Evolutionary conservation across 2,888 invertebrate genomes (phyloP).

Genomic region (Melinaea marsaeus): DNA sequence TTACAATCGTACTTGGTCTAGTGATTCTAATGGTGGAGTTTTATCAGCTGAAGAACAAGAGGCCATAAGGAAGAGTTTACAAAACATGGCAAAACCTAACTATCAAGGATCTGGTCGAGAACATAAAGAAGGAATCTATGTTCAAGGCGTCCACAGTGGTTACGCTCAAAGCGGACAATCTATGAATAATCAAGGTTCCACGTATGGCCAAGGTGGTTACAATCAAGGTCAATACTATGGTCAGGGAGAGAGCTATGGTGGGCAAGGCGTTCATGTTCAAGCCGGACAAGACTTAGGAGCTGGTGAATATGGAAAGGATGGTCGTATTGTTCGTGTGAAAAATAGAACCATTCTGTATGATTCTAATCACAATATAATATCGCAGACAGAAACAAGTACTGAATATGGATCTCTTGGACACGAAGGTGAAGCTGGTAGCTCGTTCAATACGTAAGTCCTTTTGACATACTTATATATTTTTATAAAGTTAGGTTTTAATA

Average conservation of each 20-base stretch:
- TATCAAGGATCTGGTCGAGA: constrained; percentile 32
- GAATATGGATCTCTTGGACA: constrained; percentile 67
- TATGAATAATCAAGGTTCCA: neutral
- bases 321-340: constrained; percentile 49
- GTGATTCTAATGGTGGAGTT: constrained; percentile 43
- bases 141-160: constrained; percentile 26
- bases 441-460: constrained; percentile 62
- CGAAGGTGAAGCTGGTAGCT: constrained; percentile 68
- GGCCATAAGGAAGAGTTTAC: constrained; percentile 49
- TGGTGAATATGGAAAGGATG: constrained; percentile 43
- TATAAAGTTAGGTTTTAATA: neutral
- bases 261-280: constrained; percentile 35
- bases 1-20: constrained; percentile 51
- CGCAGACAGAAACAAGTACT: constrained; percentile 72
- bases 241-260: constrained; percentile 33
- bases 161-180: constrained; percentile 28
- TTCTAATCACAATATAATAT: constrained; percentile 65
- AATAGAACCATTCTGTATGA: constrained; percentile 62
- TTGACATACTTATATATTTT: neutral
- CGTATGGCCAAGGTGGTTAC: constrained; percentile 24
- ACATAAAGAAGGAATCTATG: constrained; percentile 26
- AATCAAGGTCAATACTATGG: constrained; percentile 28
- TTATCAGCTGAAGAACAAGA: constrained; percentile 56
- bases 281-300: constrained; percentile 35
- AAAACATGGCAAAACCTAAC: constrained; percentile 39